Evolutionary conservation across 2,888 invertebrate genomes (phyloP).

Genomic region (Globia sparganii): DNA sequence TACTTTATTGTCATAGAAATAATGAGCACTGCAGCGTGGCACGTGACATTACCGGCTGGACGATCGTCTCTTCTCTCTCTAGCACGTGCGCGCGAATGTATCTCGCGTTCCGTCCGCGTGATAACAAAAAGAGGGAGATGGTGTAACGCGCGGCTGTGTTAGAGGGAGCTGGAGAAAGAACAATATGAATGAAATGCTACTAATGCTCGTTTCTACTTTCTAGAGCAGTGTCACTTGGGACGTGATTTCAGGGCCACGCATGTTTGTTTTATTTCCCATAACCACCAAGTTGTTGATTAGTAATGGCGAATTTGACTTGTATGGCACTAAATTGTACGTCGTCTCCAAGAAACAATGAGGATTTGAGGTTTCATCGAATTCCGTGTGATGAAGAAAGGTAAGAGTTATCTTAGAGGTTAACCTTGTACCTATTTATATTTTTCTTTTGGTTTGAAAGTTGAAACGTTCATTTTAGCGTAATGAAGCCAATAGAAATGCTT

Average conservation of each 20-base stretch:
- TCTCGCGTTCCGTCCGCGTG: not conserved
- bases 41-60: slow-evolving; percentile 5
- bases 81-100: not conserved
- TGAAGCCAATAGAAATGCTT: not conserved
- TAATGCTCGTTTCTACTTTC: too few species aligned
- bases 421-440: not conserved
- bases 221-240: slow-evolving; percentile 23
- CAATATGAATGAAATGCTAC: not conserved
- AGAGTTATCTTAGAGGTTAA: not conserved
- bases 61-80: slow-evolving; percentile 8
- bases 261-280: slow-evolving; percentile 3
- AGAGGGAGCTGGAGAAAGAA: slow-evolving; percentile 13
- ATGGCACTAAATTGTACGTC: slow-evolving; percentile 8
- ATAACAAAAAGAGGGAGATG: slow-evolving; percentile 12
- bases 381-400: slow-evolving; percentile 21
- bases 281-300: not conserved
- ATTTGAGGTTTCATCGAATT: slow-evolving; percentile 27
- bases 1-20: not conserved
- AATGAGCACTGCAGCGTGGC: not conserved
- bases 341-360: not conserved
- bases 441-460: not conserved
- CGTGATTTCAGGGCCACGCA: slow-evolving; percentile 5
- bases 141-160: not conserved
- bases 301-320: slow-evolving; percentile 23
- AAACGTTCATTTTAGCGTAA: not conserved